A percentile compares a stretch with the other conserved stretches of the same genome.
Evolutionary conservation across 2,888 invertebrate species (phyloP).

Genomic region (Scaptodrosophila latifasciaeformis): DNA sequence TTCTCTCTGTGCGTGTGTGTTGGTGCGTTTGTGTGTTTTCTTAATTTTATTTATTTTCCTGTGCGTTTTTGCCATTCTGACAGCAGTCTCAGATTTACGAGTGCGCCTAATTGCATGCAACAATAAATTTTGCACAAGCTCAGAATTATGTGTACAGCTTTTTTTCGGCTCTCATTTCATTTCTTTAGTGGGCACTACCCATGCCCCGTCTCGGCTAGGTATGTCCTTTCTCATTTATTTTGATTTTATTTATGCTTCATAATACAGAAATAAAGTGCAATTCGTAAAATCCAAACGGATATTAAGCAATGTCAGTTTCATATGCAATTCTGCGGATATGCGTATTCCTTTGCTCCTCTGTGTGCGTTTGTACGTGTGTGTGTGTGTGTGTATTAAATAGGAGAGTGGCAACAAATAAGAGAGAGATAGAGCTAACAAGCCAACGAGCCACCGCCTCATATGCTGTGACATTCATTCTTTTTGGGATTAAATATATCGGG

Average conservation of each 20-base stretch:
- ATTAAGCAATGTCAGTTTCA: conserved; percentile 23
- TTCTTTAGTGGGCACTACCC: conserved; percentile 15
- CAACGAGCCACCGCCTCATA: too few relatives aligned
- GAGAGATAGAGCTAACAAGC: too few relatives aligned
- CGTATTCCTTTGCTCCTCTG: not conserved
- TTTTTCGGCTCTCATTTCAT: conserved; percentile 30
- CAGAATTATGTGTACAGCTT: conserved; percentile 56
- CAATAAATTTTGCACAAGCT: conserved; percentile 59
- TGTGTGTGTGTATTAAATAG: not conserved
- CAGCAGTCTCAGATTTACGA: conserved; percentile 51
- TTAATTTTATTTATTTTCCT: conserved; percentile 57
- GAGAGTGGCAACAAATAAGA: not conserved
- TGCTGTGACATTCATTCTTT: too few relatives aligned
- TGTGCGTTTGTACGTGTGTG: too few relatives aligned
- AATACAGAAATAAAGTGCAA: conserved; percentile 46
- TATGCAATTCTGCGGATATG: not conserved
- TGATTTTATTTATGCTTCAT: conserved; percentile 51
- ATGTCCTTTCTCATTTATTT: not conserved
- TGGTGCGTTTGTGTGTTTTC: conserved; percentile 26
- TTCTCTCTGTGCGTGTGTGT: conserved; percentile 6
- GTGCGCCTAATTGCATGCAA: conserved; percentile 57
- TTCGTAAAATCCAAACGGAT: conserved; percentile 48
- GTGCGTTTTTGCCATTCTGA: conserved; percentile 17
- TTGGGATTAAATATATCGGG: too few relatives aligned
- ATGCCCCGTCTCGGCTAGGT: too few relatives aligned